Conservation (phyloP, 2,797 vertebrate species). For the Lithobates pipiens region DNA sequence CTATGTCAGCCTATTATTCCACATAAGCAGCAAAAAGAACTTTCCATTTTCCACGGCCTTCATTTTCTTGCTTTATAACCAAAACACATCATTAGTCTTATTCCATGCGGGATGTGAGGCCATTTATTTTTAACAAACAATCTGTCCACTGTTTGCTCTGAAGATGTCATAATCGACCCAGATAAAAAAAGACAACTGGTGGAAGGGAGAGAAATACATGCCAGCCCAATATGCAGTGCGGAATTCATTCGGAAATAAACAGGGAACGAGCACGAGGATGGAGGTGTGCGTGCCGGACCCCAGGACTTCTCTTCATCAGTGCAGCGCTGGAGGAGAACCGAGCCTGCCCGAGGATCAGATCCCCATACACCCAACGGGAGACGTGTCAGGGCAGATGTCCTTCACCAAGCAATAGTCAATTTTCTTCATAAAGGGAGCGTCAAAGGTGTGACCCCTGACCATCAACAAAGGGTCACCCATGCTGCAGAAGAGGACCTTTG, state of each 20-base stretch:
- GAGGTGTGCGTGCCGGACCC: too few species aligned
- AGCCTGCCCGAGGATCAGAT: too few species aligned
- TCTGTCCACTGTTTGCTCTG: neutral
- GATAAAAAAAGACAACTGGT: neutral
- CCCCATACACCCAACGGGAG: too few species aligned
- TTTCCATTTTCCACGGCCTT: neutral
- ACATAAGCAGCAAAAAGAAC: neutral
- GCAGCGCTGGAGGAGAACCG: too few species aligned
- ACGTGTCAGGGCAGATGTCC: too few species aligned
- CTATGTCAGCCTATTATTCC: neutral
- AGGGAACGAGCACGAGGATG: neutral
- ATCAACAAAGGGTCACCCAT: too few species aligned
- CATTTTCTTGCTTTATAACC: neutral
- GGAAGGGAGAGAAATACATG: neutral
- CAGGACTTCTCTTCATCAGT: too few species aligned
- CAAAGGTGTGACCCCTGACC: too few species aligned
- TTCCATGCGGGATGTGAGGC: neutral
- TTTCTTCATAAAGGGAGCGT: too few species aligned
- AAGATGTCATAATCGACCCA: neutral
- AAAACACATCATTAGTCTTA: neutral
- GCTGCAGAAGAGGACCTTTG: too few species aligned
- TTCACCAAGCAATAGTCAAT: too few species aligned
- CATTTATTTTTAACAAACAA: conserved; percentile 7
- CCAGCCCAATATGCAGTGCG: neutral
- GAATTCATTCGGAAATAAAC: neutral